Evolutionary conservation across 2,888 invertebrate genomes (phyloP).

Genomic region (Drosophila borealis): DNA sequence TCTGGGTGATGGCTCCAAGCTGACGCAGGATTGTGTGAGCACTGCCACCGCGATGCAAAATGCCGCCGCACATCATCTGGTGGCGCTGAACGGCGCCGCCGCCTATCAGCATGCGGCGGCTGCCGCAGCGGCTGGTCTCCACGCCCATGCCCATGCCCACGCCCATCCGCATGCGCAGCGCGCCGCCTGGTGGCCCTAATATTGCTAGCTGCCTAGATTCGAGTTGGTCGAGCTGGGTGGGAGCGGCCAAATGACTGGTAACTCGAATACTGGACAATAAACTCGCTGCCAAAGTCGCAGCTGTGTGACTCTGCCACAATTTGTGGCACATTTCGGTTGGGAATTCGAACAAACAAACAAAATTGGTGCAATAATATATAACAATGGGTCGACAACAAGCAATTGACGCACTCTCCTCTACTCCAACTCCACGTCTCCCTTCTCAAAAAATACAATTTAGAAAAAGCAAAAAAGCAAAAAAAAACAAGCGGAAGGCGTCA

Average conservation of each 20-base stretch:
- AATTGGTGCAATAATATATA: slow-evolving; percentile 73
- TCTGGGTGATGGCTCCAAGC: slow-evolving; percentile 86
- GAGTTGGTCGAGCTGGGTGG: slow-evolving; percentile 29
- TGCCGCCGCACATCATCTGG: slow-evolving; percentile 77
- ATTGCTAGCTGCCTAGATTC: slow-evolving; percentile 69
- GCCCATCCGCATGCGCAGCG: slow-evolving; percentile 75
- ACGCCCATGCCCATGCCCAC: slow-evolving; percentile 83
- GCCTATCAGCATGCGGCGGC: slow-evolving; percentile 84
- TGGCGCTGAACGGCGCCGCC: slow-evolving; percentile 74
- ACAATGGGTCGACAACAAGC: slow-evolving; percentile 20
- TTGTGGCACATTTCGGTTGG: slow-evolving; percentile 16
- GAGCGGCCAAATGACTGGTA: slow-evolving; percentile 32
- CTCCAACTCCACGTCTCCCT: neutral
- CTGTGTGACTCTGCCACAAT: slow-evolving; percentile 11
- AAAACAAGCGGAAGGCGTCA: neutral
- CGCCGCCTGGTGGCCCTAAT: slow-evolving; percentile 84
- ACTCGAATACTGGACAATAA: slow-evolving; percentile 83
- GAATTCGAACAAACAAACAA: slow-evolving; percentile 36
- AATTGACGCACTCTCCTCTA: slow-evolving; percentile 1
- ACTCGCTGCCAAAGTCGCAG: slow-evolving; percentile 8
- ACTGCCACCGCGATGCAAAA: slow-evolving; percentile 85
- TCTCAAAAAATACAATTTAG: neutral
- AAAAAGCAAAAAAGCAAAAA: neutral
- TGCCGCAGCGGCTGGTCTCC: slow-evolving; percentile 82
- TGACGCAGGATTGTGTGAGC: slow-evolving; percentile 86